Base-by-base conservation (phyloP, 2,797 vertebrate species). In the Epinephelus awoara region DNA sequence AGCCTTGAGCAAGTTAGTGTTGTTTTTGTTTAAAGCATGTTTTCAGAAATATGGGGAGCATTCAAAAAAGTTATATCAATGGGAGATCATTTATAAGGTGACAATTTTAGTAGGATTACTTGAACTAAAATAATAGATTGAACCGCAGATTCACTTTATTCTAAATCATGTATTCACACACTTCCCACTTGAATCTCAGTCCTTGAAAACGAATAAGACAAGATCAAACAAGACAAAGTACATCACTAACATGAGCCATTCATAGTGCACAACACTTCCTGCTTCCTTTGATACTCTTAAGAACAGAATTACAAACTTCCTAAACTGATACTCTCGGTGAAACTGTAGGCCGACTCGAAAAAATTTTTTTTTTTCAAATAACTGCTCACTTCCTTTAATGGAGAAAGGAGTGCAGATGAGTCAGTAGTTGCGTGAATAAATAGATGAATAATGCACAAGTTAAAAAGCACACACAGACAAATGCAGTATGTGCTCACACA, bases 361-460 rank as follows among this genome's bases (percentile, higher is more conserved):
- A n/a, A n/a, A n/a, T 44, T 44, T 21, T 25, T 58, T 72, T 67
- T 59, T 75, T 64, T 64, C 58, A 52, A 84, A 83, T 50, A 84
- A 75, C 73, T 67, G 57, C 81, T 78, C 29, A 25, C 69, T 82
- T 88, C 55, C 49, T 56, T 83, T 90, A 77, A 88, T 74, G 79
- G 75, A 74, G 21, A 50, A 74, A 66, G 29, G 23, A 58, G 67
- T n/a, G 49, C 71, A 77, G 63, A 77, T 62, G 79, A 86, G 80
- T 77, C 80, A 88, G 80, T 69, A 65, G 79, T 47, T 80, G 77
- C 72, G 91, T 91, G 79, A 90, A 91, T 91, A 90, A 86, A 93
- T 86, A 79, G 59, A 89, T 88, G 71, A 93, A 88, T 88, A 91
- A 90, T 88, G 77, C 72, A 83, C 12, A 0, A 72, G 61, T 72